Evolutionary conservation across 2,888 invertebrate species (phyloP), one percentile per base, ranked within the genome.

Genomic region (Altica lythri): DNA sequence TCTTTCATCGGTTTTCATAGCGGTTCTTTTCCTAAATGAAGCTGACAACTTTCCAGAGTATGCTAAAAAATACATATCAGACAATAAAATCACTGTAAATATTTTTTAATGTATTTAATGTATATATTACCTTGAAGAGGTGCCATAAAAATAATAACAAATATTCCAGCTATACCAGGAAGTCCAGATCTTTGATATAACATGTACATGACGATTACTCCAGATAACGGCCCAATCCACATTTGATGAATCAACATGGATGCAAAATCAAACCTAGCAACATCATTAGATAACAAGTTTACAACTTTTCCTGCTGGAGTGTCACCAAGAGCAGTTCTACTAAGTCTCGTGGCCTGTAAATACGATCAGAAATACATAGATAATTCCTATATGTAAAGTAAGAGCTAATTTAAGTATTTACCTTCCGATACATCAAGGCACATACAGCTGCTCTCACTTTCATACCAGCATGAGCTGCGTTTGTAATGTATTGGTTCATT

Each of bases 211-310:
- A 93, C 88, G 18, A 87, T 84, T 0, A 83, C 63, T 4, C 84
- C 66, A 25, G 83, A 80, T n/a, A 81, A 53, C 0, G 95, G 95
- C 59, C 90, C 85, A 27, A 92, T 82, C 92, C 94, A 93, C 70
- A 95, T 82, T 77, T 88, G 93, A 74, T 95, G 91, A 5, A 92
- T 79, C 72, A 87, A 91, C 48, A 90, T 82, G 55, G 90, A 86
- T 2, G 89, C 86, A 74, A 88, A 83, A 74, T 96, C 96, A 70
- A 96, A 90, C 27, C 95, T 86, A 73, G 88, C 89, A 6, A 95
- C 92, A 75, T 97, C 96, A 70, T 95, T 96, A 4, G 95, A 94
- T 49, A 97, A 81, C 2, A 96, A 79, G 77, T 96, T 96, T 8
- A 96, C 89, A 46, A 96, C 86, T 75, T 95, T 93, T 0, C 96